A percentile compares a stretch with the other conserved stretches of the same genome.
Evolutionary conservation across 2,113 vertebrate genomes (phyloP).

Genomic region (Numida meleagris): DNA sequence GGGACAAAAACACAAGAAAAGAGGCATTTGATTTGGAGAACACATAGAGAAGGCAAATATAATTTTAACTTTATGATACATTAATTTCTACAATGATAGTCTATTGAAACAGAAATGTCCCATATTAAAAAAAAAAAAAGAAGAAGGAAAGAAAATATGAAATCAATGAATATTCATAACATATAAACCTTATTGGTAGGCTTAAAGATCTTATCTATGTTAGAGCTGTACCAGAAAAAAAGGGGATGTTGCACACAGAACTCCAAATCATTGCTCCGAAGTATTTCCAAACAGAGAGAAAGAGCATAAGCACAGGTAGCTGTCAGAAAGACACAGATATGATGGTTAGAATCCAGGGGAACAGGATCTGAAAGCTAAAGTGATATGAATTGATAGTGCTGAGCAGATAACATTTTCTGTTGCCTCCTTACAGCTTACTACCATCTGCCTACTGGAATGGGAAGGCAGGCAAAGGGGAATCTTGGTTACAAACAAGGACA

Average conservation of each 20-base stretch:
- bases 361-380: background rate
- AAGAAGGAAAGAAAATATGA: background rate
- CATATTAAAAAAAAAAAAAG: background rate
- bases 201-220: background rate
- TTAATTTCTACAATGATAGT: constrained; percentile 38
- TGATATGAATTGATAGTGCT: background rate
- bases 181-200: background rate
- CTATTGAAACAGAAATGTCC: constrained; percentile 18
- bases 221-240: background rate
- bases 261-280: background rate
- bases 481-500: background rate
- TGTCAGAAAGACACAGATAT: background rate
- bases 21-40: constrained; percentile 33
- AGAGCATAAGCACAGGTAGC: background rate
- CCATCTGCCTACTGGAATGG: background rate
- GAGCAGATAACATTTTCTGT: background rate
- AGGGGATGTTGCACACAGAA: background rate
- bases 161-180: background rate
- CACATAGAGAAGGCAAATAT: constrained; percentile 46
- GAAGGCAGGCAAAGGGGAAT: background rate
- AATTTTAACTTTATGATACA: constrained; percentile 36
- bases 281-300: background rate
- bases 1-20: constrained; percentile 52
- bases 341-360: background rate
- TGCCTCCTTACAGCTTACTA: background rate